Conservation (phyloP, 2,888 invertebrate genomes). For the Philaethria dido region DNA sequence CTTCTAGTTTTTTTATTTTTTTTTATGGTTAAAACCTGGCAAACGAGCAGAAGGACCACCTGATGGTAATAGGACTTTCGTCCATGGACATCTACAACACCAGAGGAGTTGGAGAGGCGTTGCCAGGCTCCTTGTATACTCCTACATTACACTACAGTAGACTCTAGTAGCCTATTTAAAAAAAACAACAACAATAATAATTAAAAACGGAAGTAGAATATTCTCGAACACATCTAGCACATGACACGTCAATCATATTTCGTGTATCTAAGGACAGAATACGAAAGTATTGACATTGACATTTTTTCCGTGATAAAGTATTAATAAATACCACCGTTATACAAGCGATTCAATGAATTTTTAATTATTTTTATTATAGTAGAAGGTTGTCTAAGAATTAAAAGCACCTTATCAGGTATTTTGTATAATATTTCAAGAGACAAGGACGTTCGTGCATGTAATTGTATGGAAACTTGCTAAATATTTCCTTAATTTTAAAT, state of each 20-base stretch:
- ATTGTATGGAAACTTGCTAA: not conserved
- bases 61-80: too few relatives aligned
- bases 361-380: slow-evolving; percentile 15
- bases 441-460: slow-evolving; percentile 10
- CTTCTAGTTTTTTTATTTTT: too few relatives aligned
- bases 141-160: too few relatives aligned
- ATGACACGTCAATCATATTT: not conserved
- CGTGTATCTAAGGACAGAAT: slow-evolving; percentile 25
- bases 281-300: slow-evolving; percentile 27
- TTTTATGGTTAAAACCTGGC: too few relatives aligned
- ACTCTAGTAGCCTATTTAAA: too few relatives aligned
- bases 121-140: too few relatives aligned
- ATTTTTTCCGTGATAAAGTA: slow-evolving; percentile 29
- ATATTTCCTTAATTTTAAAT: slow-evolving; percentile 8
- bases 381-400: slow-evolving; percentile 1
- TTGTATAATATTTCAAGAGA: not conserved
- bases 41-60: too few relatives aligned
- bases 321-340: slow-evolving; percentile 30
- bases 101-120: too few relatives aligned
- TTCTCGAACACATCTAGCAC: not conserved
- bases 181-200: not conserved
- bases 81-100: too few relatives aligned
- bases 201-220: slow-evolving; percentile 1
- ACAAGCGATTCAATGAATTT: slow-evolving; percentile 8
- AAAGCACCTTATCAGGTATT: not conserved